These are phyloP conservation scores for Parnassius apollo DNA, from an alignment of 2,888 invertebrate species.

Conservation along the genomic window DNA sequence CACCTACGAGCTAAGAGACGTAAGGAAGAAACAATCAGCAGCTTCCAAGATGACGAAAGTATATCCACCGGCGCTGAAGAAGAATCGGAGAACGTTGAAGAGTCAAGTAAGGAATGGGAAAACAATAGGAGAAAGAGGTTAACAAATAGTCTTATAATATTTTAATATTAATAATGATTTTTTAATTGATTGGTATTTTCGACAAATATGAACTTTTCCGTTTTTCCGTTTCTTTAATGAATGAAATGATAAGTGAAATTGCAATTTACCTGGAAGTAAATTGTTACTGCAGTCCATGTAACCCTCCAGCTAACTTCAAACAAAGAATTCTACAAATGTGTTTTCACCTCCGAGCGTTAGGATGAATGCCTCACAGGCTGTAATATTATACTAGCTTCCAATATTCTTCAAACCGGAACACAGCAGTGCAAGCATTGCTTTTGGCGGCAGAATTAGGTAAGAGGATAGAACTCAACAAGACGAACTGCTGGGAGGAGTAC, in stretches of 20 bases:
- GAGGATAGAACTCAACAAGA: too few relatives aligned
- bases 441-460: too few relatives aligned
- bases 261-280: too few relatives aligned
- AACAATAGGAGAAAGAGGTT: conserved; percentile 27
- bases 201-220: too few relatives aligned
- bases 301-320: too few relatives aligned
- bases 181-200: too few relatives aligned
- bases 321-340: too few relatives aligned
- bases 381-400: background rate
- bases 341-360: background rate
- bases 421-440: background rate
- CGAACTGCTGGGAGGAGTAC: too few relatives aligned
- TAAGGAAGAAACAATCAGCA: conserved; percentile 11
- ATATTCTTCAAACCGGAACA: background rate
- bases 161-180: too few relatives aligned
- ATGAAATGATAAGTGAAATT: too few relatives aligned
- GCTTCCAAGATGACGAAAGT: conserved; percentile 11
- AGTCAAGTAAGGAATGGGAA: conserved; percentile 14
- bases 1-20: conserved; percentile 20
- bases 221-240: too few relatives aligned
- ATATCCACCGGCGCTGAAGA: conserved; percentile 16
- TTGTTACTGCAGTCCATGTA: too few relatives aligned
- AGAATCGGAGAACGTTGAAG: conserved; percentile 12
- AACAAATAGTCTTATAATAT: conserved; percentile 3
- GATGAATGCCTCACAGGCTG: background rate